A percentile compares a stretch with the other conserved stretches of the same genome.
Evolutionary conservation across 2,113 vertebrate species (phyloP).

Genomic region (Thunnus maccoyii): DNA sequence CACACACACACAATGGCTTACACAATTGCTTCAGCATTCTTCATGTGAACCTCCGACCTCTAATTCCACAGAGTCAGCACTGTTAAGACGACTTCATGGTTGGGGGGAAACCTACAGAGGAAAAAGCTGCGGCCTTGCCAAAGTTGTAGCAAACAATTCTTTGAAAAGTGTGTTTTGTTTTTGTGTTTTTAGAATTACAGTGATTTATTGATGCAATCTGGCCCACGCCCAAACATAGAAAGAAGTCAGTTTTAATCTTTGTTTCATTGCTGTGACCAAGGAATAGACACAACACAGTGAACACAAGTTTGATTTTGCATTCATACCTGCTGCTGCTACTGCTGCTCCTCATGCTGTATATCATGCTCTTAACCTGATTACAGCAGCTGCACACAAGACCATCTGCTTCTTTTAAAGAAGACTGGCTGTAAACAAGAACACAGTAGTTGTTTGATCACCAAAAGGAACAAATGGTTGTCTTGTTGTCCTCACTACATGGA

Average conservation of each 20-base stretch:
- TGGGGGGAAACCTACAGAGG: not conserved
- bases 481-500: not conserved
- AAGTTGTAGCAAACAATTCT: not conserved
- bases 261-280: too few species aligned
- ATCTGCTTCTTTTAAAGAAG: not conserved
- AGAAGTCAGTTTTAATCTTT: too few species aligned
- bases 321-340: too few species aligned
- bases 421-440: conserved; percentile 7
- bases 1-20: not conserved
- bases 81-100: conserved; percentile 6
- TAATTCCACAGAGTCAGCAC: conserved; percentile 55
- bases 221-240: not conserved
- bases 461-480: not conserved
- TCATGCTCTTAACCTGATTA: not conserved
- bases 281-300: too few species aligned
- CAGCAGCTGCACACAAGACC: not conserved
- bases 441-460: not conserved
- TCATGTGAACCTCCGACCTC: conserved; percentile 50
- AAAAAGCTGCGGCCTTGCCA: not conserved
- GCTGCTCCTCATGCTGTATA: too few species aligned
- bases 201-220: not conserved
- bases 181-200: not conserved
- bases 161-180: not conserved
- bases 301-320: too few species aligned
- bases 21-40: conserved; percentile 39